These are phyloP conservation scores for Galemys pyrenaicus DNA, from an alignment of 2,113 vertebrate species.

Conservation along the genomic window DNA sequence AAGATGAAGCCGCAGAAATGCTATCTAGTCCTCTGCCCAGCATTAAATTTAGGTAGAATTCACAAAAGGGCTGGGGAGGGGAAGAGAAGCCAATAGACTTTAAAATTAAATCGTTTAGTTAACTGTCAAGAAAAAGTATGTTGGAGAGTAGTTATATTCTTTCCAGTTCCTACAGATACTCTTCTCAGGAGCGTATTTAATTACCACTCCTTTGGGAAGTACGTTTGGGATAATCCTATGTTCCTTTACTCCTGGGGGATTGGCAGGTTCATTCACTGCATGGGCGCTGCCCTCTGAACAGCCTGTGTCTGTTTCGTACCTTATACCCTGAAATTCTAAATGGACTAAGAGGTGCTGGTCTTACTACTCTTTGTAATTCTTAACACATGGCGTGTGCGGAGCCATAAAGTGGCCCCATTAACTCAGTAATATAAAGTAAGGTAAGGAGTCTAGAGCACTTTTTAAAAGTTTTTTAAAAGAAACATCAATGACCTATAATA, in stretches of 20 bases:
- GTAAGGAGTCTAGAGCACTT: not conserved
- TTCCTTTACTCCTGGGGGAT: not conserved
- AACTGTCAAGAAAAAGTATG: not conserved
- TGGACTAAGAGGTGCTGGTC: not conserved
- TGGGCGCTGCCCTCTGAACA: not conserved
- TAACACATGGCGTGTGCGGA: not conserved
- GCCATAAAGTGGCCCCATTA: not conserved
- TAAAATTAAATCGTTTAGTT: not conserved
- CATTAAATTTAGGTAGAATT: not conserved
- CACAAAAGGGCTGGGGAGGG: not conserved
- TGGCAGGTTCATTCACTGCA: not conserved
- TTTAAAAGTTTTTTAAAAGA: not conserved
- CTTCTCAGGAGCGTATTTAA: not conserved
- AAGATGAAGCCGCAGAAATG: slow-evolving; percentile 30
- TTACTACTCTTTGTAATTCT: not conserved
- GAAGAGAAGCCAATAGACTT: not conserved
- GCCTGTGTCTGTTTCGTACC: not conserved
- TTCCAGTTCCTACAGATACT: not conserved
- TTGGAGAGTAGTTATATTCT: not conserved
- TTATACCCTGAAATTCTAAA: not conserved
- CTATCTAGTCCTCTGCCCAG: not conserved
- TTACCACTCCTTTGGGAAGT: not conserved
- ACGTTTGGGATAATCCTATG: not conserved
- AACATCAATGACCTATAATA: not conserved
- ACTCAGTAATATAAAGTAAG: slow-evolving; percentile 15